Conservation (phyloP, 1,140 invertebrate species). For the Philotrypesis tridentata region DNA sequence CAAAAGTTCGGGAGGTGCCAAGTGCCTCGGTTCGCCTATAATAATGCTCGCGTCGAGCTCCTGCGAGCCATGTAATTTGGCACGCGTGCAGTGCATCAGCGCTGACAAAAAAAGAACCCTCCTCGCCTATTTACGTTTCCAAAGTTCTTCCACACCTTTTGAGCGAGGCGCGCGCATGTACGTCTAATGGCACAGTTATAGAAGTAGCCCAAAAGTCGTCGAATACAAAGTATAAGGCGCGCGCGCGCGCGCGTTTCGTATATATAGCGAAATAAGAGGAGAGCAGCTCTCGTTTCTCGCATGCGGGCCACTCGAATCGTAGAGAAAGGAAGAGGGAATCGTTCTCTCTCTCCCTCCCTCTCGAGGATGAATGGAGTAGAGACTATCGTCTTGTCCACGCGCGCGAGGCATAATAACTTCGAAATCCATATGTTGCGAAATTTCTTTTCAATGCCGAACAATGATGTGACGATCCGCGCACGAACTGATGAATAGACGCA, state of each 20-base stretch:
- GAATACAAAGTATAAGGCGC: background rate
- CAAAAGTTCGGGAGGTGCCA: conserved; percentile 11
- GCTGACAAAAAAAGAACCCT: background rate
- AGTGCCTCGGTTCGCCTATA: background rate
- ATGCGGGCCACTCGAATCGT: too few relatives aligned
- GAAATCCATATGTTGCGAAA: conserved; percentile 32
- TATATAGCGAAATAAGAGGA: too few relatives aligned
- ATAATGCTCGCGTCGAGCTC: background rate
- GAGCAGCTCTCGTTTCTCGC: too few relatives aligned
- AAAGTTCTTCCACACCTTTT: conserved; percentile 20
- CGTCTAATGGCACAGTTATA: too few relatives aligned
- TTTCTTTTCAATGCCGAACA: conserved; percentile 15
- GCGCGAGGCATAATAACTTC: background rate
- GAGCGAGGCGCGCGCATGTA: background rate
- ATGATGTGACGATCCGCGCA: background rate
- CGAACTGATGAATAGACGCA: background rate
- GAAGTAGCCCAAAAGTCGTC: too few relatives aligned
- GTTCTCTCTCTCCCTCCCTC: too few relatives aligned
- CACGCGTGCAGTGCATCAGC: too few relatives aligned
- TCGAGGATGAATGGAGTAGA: conserved; percentile 4
- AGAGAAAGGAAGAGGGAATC: background rate
- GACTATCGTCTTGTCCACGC: conserved; percentile 18
- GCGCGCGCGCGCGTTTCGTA: too few relatives aligned
- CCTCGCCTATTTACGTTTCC: conserved; percentile 16
- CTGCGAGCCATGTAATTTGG: conserved; percentile 27